A percentile compares a stretch with the other conserved stretches of the same genome.
phyloP scores from a whole-genome alignment of 1,140 invertebrate species.

The Drosophila jambulina region DNA sequence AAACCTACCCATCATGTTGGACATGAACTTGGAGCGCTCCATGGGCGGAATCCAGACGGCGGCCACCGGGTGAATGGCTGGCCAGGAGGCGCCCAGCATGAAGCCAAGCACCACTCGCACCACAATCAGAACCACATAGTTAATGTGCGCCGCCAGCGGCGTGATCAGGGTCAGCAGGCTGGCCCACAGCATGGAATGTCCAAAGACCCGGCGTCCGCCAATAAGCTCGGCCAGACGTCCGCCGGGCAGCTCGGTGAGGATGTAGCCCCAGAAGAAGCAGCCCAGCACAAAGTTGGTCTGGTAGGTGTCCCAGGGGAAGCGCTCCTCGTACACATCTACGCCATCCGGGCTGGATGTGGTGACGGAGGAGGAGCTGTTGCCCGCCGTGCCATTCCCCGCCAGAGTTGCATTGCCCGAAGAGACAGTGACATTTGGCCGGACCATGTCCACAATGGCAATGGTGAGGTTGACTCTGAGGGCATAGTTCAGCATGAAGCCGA shows the following conservation, averaged over 20 bases:
- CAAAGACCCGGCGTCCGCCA: constrained; percentile 92
- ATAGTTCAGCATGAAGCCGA: constrained; percentile 95
- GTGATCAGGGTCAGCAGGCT: constrained; percentile 93
- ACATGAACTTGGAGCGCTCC: constrained; percentile 94
- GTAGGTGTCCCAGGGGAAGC: constrained; percentile 90
- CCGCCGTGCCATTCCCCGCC: constrained; percentile 65
- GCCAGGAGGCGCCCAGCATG: constrained; percentile 94
- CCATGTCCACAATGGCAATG: constrained; percentile 95
- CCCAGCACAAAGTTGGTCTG: constrained; percentile 92
- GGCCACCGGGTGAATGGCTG: constrained; percentile 95
- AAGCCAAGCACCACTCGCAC: constrained; percentile 90
- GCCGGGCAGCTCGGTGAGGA: constrained; percentile 93
- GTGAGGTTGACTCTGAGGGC: constrained; percentile 95
- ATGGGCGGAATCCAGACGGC: constrained; percentile 96
- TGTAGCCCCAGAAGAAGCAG: constrained; percentile 96
- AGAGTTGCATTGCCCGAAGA: constrained; percentile 60
- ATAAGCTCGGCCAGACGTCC: constrained; percentile 93
- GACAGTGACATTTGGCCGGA: constrained; percentile 85
- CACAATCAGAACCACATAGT: constrained; percentile 88
- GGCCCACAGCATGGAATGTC: constrained; percentile 93
- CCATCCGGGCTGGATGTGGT: constrained; percentile 10
- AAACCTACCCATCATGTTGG: constrained; percentile 93
- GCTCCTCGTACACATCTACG: constrained; percentile 69
- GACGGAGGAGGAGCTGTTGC: constrained; percentile 16
- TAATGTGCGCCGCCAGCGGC: constrained; percentile 89